Base-by-base conservation (phyloP, 1,140 invertebrate species). In the Ridgeia piscesae region DNA sequence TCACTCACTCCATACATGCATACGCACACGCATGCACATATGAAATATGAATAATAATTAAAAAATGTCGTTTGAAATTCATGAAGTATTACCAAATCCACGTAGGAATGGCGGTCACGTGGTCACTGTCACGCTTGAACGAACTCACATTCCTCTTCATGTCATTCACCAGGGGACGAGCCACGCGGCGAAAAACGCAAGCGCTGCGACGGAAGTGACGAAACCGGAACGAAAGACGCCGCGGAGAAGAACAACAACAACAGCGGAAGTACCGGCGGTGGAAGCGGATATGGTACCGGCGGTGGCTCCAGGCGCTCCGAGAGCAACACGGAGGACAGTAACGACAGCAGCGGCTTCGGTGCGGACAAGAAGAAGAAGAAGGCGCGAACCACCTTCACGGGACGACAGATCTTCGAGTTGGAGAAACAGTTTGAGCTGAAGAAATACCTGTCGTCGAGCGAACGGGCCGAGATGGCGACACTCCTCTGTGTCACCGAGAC, bases 391-490 rank as follows among this genome's bases (percentile, higher is more conserved):
- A 99, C 98, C 0, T 99, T 99, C 96, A 99, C 98, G 0, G 98
- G 98, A 1, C 95, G 98, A 91, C 98, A 99, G 96, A 99, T 99
- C 95, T 99, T 99, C 96, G 98, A 99, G 96, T 96, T 99, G 95
- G 98, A 99, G 96, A 98, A 98, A 95, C 97, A 99, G 96, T 99
- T 99, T 95, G 98, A 99, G 96, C 97, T 98, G 92, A 99, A 99
- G 96, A 99, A 99, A 96, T 99, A 99, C 96, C 97, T 99, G 91
- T 99, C 98, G 93, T 99, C 98, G n/a, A 98, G 98, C 91, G 98
- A 99, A 95, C 96, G 98, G 93, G 97, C 98, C 31, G 98, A 99
- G 94, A 98, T 99, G 98, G 98, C 98, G 31, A 98, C 98, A 94
- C 96, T 99, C 89, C 97, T 99, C 34, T 98, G 98, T 95, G 98